Base-by-base conservation (phyloP, 2,797 vertebrate genomes). In the Lithobates sylvaticus region DNA sequence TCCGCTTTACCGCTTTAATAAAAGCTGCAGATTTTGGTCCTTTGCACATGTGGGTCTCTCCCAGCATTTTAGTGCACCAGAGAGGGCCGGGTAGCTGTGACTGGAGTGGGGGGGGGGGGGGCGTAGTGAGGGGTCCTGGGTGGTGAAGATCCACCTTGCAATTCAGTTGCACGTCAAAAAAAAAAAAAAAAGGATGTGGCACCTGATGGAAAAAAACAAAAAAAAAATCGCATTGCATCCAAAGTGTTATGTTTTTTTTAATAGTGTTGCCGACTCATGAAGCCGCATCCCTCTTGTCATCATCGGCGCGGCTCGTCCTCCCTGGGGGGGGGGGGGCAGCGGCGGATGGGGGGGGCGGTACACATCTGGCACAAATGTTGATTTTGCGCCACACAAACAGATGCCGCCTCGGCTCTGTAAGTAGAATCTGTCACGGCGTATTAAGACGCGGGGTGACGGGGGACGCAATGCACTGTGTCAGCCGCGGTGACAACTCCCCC, bases 351-450 rank as follows among this genome's bases (percentile, higher is more conserved):
- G 84, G 67, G 21, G 26, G 23, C 26, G 21, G 9, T 10, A 21
- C 36, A 67, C 16, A 73, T 85, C 36, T 80, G 15, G 77, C 27
- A 42, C 44, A 69, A 44, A 76, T 76, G 64, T 23, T 0, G 5
- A 65, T 71, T 58, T 70, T n/a, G 26, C 6, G 26, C 39, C 39
- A n/a, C 77, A 65, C 9, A 7, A 76, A 26, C 84, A 86, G 84
- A 86, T 76, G 78, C n/a, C 61, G 10, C 7, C 47, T 61, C 64
- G 29, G 23, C 58, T 70, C n/a, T 64, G 84, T 21, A 50, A 81
- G 32, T 23, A 15, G n/a, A 67, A 69, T 72, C 78, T 86, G 84
- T 86, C 84, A 86, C 16, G 61, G 42, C 61, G 76, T 79, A 86
- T 86, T 81, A 86, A 81, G 72, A 69, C 47, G 26, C 64, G 1